Evolutionary conservation across 2,797 vertebrate genomes (phyloP), one percentile per base, ranked within the genome.

Genomic region (Chaenodraco wilsoni): DNA sequence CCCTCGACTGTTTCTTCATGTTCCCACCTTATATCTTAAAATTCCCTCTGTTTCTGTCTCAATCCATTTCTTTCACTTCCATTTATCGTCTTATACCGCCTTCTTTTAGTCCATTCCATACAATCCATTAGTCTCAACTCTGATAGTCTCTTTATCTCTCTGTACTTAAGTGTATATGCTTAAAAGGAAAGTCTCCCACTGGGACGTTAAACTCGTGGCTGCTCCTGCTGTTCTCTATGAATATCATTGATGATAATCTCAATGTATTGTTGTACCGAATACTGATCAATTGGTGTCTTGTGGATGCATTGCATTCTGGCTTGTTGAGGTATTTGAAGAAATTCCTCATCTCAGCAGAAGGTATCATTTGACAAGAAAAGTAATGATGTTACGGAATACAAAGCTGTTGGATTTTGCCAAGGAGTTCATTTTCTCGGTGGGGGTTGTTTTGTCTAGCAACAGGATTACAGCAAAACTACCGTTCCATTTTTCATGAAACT

Each of bases 11-110:
- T 33, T 33, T 73, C 50, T 40, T 9, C 40, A 17, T 72, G 65
- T 69, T 31, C 51, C 21, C 44, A 64, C 12, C 19, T 54, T 55
- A 33, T 73, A 79, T 76, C 65, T 82, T 72, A 59, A 72, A 65
- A 78, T 76, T 71, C 46, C 27, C 59, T 55, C 33, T 19, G 49
- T 78, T 62, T 77, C 44, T 11, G 31, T 79, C 76, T 82, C 19
- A 52, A 69, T 82, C 72, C 70, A 19, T 59, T 77, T 76, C 68
- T 76, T 52, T 63, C 66, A 72, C 57, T 54, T 81, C 55, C n/a
- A 9, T 68, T 87, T 84, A 89, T 85, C 78, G 76, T 85, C 76
- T 84, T 81, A 83, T 59, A 56, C 66, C 8, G 2, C 31, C 43
- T 31, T 64, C 52, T 59, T 37, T 33, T 37, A 13, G 62, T 64